phyloP scores from a whole-genome alignment of 2,797 vertebrate genomes.

The Alauda arvensis region DNA sequence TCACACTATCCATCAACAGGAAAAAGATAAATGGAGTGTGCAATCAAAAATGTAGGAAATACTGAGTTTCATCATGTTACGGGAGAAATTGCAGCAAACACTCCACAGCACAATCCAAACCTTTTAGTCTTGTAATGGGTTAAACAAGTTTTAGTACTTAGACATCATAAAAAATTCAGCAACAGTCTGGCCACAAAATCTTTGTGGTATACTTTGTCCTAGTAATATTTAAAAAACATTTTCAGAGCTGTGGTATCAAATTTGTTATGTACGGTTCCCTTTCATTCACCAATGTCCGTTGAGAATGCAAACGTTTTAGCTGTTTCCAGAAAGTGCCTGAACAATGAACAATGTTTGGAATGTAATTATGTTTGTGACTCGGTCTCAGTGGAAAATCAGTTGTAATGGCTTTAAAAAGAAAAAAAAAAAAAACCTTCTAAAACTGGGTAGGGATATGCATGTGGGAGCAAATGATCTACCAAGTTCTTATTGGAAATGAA shows the following conservation, averaged over 20 bases:
- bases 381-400: not conserved
- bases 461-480: not conserved
- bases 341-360: not conserved
- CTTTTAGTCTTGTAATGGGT: not conserved
- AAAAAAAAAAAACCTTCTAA: not conserved
- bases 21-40: not conserved
- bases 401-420: not conserved
- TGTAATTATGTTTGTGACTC: slow-evolving; percentile 2
- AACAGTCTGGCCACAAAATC: not conserved
- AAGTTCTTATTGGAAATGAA: not conserved
- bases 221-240: not conserved
- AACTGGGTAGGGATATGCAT: not conserved
- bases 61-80: not conserved
- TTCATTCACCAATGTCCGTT: not conserved
- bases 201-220: not conserved
- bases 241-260: not conserved
- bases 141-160: not conserved
- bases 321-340: not conserved
- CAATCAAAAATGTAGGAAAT: not conserved
- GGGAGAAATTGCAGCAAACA: not conserved
- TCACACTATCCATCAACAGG: not conserved
- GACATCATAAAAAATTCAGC: not conserved
- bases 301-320: not conserved
- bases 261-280: not conserved
- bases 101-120: not conserved